These are phyloP conservation scores for Euleptes europaea DNA, from an alignment of 2,113 vertebrate genomes.

Conservation along the genomic window DNA sequence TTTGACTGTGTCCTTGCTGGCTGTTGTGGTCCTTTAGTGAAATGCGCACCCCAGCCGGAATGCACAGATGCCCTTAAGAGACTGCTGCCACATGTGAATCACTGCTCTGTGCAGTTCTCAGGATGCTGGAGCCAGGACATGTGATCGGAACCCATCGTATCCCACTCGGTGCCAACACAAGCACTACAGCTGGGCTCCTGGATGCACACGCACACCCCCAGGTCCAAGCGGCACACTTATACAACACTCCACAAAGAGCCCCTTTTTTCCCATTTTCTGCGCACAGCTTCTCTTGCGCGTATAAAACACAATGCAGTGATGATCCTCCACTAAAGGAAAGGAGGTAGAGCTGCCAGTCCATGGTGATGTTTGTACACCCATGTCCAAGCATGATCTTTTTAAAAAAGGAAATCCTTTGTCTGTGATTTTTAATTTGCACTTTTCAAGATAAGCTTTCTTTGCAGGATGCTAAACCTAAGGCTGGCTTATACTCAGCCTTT, in stretches of 20 bases:
- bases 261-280: conserved; percentile 14
- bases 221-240: conserved; percentile 46
- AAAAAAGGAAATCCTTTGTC: background rate
- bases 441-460: background rate
- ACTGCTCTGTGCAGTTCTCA: conserved; percentile 78
- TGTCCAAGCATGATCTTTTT: background rate
- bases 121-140: conserved; percentile 78
- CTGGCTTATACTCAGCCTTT: background rate
- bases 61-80: conserved; percentile 72
- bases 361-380: background rate
- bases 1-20: conserved; percentile 48
- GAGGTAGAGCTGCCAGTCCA: background rate
- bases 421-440: background rate
- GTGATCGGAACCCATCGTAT: conserved; percentile 77
- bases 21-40: conserved; percentile 49
- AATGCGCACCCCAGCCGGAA: conserved; percentile 58
- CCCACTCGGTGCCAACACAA: conserved; percentile 76
- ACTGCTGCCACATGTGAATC: conserved; percentile 68
- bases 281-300: conserved; percentile 21
- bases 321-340: background rate
- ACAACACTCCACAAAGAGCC: conserved; percentile 57
- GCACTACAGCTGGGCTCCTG: conserved; percentile 76
- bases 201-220: conserved; percentile 32
- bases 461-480: too few relatives aligned
- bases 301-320: background rate